Percentiles rank a stretch among this genome's conserved stretches.
phyloP scores from a whole-genome alignment of 2,797 vertebrate genomes.

The Erithacus rubecula region DNA sequence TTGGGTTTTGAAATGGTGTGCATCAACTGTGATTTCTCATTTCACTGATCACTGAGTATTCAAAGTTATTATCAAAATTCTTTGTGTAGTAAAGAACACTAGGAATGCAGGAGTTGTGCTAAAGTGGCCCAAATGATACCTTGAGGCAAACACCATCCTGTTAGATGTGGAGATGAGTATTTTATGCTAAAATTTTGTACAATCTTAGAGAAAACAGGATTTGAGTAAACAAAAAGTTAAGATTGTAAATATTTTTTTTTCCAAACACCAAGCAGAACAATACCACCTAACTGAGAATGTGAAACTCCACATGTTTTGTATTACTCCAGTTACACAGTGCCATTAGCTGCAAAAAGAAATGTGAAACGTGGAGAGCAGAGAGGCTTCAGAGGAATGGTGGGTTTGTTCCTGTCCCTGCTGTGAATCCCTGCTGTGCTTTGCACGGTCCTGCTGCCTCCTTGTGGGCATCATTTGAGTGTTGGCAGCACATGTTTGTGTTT shows the following conservation, averaged over 20 bases:
- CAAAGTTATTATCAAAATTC: neutral
- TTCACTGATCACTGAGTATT: neutral
- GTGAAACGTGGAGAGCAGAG: neutral
- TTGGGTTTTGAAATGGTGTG: neutral
- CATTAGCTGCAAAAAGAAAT: neutral
- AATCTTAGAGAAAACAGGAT: neutral
- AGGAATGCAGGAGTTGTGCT: neutral
- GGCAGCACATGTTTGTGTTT: neutral
- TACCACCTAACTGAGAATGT: neutral
- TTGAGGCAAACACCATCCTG: neutral
- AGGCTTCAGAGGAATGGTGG: neutral
- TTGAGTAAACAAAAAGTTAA: neutral
- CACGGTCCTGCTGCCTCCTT: neutral
- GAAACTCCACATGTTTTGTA: neutral
- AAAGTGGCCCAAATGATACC: neutral
- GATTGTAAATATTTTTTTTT: neutral
- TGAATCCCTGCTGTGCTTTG: accelerated
- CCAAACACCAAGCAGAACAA: neutral
- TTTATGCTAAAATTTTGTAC: neutral
- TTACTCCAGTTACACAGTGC: neutral
- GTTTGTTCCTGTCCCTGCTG: neutral
- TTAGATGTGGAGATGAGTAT: neutral
- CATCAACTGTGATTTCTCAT: neutral
- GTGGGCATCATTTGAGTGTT: neutral
- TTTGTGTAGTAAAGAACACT: neutral